phyloP scores from a whole-genome alignment of 2,888 invertebrate species.

The Ceratothoa steindachneri region DNA sequence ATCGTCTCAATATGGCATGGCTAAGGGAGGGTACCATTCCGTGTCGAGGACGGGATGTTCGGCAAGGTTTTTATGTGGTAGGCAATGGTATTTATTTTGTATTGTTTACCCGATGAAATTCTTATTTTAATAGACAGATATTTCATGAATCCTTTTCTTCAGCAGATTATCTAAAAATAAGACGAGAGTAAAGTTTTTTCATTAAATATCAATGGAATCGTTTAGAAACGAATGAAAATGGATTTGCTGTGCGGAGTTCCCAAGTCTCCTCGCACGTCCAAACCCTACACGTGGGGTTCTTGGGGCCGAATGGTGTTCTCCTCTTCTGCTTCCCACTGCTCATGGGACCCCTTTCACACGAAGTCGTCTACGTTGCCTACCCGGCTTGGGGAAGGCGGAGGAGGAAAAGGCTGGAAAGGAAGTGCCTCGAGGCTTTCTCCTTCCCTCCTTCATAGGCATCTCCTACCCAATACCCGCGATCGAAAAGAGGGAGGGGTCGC shows the following conservation, averaged over 20 bases:
- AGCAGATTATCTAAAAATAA: no score
- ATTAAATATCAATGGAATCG: neutral
- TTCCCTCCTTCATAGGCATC: neutral
- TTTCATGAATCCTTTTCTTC: no score
- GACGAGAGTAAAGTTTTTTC: no score
- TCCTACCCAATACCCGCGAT: neutral
- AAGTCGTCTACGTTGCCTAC: neutral
- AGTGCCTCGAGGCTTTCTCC: neutral
- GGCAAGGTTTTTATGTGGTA: no score
- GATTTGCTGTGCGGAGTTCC: neutral
- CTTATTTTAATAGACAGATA: no score
- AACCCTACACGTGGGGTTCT: neutral
- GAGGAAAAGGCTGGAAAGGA: neutral
- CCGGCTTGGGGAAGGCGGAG: neutral
- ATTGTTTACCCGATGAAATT: no score
- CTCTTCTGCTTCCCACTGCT: neutral
- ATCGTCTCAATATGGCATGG: no score
- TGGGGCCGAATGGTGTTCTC: neutral
- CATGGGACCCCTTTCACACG: neutral
- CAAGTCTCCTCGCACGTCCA: neutral
- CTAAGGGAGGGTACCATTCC: no score
- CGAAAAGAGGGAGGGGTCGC: neutral
- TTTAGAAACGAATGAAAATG: neutral
- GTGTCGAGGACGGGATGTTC: no score
- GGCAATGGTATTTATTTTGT: no score